A percentile compares a stretch with the other conserved stretches of the same genome.
phyloP scores from a whole-genome alignment of 1,140 invertebrate genomes.

The Triops cancriformis region DNA sequence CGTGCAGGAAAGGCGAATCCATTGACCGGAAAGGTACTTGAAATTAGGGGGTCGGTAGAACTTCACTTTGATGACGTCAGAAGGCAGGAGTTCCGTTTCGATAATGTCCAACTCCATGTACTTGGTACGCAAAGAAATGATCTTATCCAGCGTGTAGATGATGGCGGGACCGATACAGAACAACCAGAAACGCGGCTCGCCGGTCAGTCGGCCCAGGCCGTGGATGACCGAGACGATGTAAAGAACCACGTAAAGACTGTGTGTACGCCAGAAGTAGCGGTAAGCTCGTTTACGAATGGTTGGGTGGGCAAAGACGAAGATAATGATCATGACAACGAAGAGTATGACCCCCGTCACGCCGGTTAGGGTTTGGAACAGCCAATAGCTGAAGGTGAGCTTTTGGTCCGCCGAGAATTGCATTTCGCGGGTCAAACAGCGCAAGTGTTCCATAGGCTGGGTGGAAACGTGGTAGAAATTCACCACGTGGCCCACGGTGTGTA shows the following conservation, averaged over 20 bases:
- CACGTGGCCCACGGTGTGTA: slow-evolving; percentile 91
- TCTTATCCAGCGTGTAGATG: slow-evolving; percentile 70
- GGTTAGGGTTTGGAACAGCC: slow-evolving; percentile 90
- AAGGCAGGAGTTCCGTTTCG: slow-evolving; percentile 90
- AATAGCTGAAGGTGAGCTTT: slow-evolving; percentile 81
- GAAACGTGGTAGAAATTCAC: slow-evolving; percentile 99
- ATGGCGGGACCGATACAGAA: slow-evolving; percentile 87
- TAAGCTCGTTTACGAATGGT: slow-evolving; percentile 87
- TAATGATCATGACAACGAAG: slow-evolving; percentile 87
- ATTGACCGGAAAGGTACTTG: slow-evolving; percentile 84
- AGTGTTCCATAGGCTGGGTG: slow-evolving; percentile 88
- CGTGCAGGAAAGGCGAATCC: slow-evolving; percentile 86
- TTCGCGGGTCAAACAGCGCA: slow-evolving; percentile 90
- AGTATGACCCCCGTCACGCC: slow-evolving; percentile 90
- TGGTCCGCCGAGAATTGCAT: slow-evolving; percentile 87
- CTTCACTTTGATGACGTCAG: slow-evolving; percentile 86
- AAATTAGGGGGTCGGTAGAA: slow-evolving; percentile 91
- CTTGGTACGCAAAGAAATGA: slow-evolving; percentile 78
- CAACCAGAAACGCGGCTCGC: slow-evolving; percentile 86
- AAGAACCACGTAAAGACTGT: slow-evolving; percentile 81
- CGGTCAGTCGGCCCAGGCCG: slow-evolving; percentile 86
- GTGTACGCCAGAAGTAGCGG: slow-evolving; percentile 96
- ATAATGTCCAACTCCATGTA: slow-evolving; percentile 91
- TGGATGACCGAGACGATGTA: slow-evolving; percentile 88
- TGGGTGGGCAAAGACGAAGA: slow-evolving; percentile 95